Conservation (phyloP, 1,140 invertebrate genomes). For the Neuroterus valhalla region DNA sequence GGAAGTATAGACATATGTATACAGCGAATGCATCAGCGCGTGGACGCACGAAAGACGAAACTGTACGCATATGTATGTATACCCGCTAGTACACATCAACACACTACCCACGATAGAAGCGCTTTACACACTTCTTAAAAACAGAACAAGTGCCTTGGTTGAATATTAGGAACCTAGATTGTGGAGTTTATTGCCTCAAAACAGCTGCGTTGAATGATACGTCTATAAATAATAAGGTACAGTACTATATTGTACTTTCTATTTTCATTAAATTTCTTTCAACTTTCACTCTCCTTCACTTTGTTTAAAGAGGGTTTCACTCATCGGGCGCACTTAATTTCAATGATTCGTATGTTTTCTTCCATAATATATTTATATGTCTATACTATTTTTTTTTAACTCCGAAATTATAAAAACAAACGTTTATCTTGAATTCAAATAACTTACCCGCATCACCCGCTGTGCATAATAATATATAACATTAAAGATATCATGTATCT, state of each 20-base stretch:
- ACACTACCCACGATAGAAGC: constrained; percentile 1
- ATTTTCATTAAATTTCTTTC: constrained; percentile 7
- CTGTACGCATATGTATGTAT: too few relatives aligned
- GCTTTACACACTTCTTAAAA: not conserved
- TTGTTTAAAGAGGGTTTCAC: too few relatives aligned
- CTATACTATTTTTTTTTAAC: not conserved
- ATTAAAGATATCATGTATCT: too few relatives aligned
- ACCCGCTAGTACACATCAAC: not conserved
- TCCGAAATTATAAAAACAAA: constrained; percentile 17
- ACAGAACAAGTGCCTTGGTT: not conserved
- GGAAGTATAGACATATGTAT: too few relatives aligned
- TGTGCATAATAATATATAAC: too few relatives aligned
- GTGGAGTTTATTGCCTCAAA: not conserved
- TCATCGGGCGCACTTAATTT: not conserved
- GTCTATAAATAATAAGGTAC: not conserved
- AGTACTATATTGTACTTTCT: not conserved
- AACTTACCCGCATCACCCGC: too few relatives aligned
- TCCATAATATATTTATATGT: not conserved
- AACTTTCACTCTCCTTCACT: constrained; percentile 2
- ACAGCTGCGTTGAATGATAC: not conserved
- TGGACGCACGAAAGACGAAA: too few relatives aligned
- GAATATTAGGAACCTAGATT: not conserved
- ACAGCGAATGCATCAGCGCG: too few relatives aligned
- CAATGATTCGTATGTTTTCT: not conserved
- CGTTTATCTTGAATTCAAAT: not conserved